Evolutionary conservation across 2,888 invertebrate genomes (phyloP), one percentile per base, ranked within the genome.

Genomic region (Ramazzottius varieornatus): DNA sequence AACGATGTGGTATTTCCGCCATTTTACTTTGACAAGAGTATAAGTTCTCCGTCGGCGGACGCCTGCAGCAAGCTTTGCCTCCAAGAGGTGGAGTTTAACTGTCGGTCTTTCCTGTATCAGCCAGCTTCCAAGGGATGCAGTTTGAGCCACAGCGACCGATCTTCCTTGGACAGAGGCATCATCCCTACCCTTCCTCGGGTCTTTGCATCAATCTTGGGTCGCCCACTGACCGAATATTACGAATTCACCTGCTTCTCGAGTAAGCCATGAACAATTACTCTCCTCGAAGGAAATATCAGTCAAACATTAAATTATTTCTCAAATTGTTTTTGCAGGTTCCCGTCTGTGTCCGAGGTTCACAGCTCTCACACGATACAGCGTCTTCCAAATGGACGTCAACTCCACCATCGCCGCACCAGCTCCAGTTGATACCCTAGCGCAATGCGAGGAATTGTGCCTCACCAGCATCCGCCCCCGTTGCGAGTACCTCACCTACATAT

Each of bases 91-190:
- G 54, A 54, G 4, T 54, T 54, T 54, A 24, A 16, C 8, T 54
- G 54, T 54, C 54, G 54, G n/a, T 54, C 54, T 13, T 54, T 54
- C 29, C 29, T 54, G 54, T 54, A 54, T 54, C n/a, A 54, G 20
- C 29, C 54, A 24, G 4, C 13, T n/a, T 8, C 4, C 24, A 8
- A 54, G 24, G n/a, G 29, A 4, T 54, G 54, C 54, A 29, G 4
- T 29, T 29, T 54, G 20, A 54, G 54, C 29, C 54, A 54, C 24
- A 54, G 29, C 29, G 54, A 54, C 29, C 54, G 54, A 24, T 29
- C 24, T 4, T 54, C 54, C 4, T 13, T 54, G 4, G 40, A 40
- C 40, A 40, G 20, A 8, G 13, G 20, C 8, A 29, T 54, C 29
- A 29, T 54, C 16, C 20, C 20, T 13, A 54, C 54, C 8, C 29